Evolutionary conservation across 2,888 invertebrate genomes (phyloP).

Genomic region (Platerodrilus igneus): DNA sequence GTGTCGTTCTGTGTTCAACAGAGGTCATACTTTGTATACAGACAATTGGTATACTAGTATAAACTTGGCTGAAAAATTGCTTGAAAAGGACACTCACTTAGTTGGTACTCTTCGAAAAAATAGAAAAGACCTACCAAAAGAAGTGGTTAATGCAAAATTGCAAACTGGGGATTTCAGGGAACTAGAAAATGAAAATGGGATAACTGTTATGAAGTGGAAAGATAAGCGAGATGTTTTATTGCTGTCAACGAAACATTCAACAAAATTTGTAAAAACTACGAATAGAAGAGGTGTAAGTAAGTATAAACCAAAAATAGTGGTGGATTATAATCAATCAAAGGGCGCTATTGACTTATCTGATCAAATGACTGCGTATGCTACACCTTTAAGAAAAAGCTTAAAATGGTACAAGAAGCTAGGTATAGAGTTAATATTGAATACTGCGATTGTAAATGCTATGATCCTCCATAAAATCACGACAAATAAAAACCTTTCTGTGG

Average conservation of each 20-base stretch:
- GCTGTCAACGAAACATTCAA: constrained; percentile 38
- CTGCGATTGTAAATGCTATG: constrained; percentile 34
- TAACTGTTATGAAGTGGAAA: constrained; percentile 33
- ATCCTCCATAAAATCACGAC: constrained; percentile 22
- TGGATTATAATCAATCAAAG: constrained; percentile 7
- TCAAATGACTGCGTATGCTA: constrained; percentile 15
- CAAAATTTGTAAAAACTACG: constrained; percentile 20
- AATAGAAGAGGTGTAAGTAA: constrained; percentile 3
- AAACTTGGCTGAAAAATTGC: constrained; percentile 5
- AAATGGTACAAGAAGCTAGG: constrained; percentile 41
- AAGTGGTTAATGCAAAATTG: constrained; percentile 34
- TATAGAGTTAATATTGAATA: constrained; percentile 37
- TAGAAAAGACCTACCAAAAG: too few relatives aligned
- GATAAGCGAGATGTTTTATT: constrained; percentile 33
- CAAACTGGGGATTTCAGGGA: constrained; percentile 30
- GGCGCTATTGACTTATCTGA: too few relatives aligned
- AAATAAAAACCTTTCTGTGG: constrained; percentile 2
- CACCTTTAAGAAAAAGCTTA: constrained; percentile 36
- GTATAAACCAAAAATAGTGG: constrained; percentile 4
- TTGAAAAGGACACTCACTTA: constrained; percentile 5
- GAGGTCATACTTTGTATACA: constrained; percentile 12
- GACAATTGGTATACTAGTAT: constrained; percentile 18
- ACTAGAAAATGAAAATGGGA: constrained; percentile 34
- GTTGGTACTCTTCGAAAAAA: not conserved
- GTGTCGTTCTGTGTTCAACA: too few relatives aligned